These are phyloP conservation scores for Diploptera punctata DNA, from an alignment of 2,888 invertebrate genomes.

Conservation along the genomic window DNA sequence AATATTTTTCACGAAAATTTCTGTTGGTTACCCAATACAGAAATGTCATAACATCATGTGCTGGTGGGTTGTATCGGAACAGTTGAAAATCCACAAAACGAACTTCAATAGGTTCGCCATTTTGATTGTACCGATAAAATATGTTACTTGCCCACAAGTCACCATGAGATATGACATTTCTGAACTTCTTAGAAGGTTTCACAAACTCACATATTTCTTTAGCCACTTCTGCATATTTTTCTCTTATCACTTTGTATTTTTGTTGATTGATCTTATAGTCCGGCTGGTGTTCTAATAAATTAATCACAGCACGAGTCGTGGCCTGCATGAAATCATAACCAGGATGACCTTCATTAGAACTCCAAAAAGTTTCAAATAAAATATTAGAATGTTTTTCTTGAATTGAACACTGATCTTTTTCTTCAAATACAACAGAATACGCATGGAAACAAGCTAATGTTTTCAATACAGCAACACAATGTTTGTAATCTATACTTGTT, in stretches of 20 bases:
- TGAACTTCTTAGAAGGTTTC: background rate
- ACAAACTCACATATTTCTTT: background rate
- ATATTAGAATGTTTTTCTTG: background rate
- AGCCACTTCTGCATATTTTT: background rate
- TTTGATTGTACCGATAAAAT: conserved; percentile 50
- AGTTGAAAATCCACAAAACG: conserved; percentile 42
- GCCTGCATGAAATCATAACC: background rate
- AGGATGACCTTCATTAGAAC: background rate
- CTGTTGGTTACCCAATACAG: conserved; percentile 51
- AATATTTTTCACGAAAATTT: conserved; percentile 47
- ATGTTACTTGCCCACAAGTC: conserved; percentile 55
- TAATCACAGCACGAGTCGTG: background rate
- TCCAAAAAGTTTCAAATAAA: background rate
- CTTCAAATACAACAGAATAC: background rate
- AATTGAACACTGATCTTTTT: too few relatives aligned
- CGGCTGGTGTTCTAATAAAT: background rate
- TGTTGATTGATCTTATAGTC: background rate
- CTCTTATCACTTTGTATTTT: background rate
- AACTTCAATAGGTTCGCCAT: conserved; percentile 42
- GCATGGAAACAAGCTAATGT: background rate
- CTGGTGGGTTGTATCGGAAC: conserved; percentile 50
- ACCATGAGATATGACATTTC: conserved; percentile 52
- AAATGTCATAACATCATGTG: conserved; percentile 52
- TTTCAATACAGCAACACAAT: background rate
- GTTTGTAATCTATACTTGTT: background rate